Base-by-base conservation (phyloP, 2,113 vertebrate genomes). In the Cheirogaleus medius region DNA sequence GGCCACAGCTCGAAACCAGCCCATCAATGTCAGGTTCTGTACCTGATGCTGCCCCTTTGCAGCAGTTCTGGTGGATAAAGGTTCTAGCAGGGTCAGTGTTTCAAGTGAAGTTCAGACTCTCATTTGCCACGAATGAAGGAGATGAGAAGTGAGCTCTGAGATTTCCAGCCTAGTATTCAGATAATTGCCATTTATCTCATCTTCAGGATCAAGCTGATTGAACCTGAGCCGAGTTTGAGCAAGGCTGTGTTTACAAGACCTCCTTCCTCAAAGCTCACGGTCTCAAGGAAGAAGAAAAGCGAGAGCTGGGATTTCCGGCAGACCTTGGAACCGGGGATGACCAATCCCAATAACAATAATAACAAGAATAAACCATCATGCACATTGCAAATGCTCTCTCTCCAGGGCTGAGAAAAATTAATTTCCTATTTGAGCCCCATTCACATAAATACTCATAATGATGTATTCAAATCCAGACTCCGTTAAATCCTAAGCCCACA, bases 161-260 rank as follows among this genome's bases (percentile, higher is more conserved):
- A 97, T 98, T 98, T 83, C 97, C 97, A 98, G 98, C 98, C 98
- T 98, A 99, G 98, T 99, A 99, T 99, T 99, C 98, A 98, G 98
- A 98, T 98, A 98, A 98, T 98, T 98, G 97, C 97, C 91, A 97
- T 98, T 98, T 98, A 98, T 98, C 98, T 98, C 98, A 97, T 99
- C 98, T 98, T 97, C 97, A 98, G 97, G 98, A 98, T 98, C 96
- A 97, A 97, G 98, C 97, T 91, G 98, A 98, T 97, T 98, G 98
- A 99, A 98, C 98, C 97, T 90, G 93, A 98, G 97, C 98, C 93
- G 96, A 97, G 97, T 97, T 97, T 95, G 97, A 98, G 97, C 95
- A 71, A 60, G 94, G 77, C 74, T 98, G 98, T 98, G 97, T 98
- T 99, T 98, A 98, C 64, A 14, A 96, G 96, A 76, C 94, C 96